Percentiles rank a stretch among this genome's conserved stretches.
These are phyloP conservation scores for Diaphora mendica DNA, from an alignment of 2,888 invertebrate species.

Conservation along the genomic window DNA sequence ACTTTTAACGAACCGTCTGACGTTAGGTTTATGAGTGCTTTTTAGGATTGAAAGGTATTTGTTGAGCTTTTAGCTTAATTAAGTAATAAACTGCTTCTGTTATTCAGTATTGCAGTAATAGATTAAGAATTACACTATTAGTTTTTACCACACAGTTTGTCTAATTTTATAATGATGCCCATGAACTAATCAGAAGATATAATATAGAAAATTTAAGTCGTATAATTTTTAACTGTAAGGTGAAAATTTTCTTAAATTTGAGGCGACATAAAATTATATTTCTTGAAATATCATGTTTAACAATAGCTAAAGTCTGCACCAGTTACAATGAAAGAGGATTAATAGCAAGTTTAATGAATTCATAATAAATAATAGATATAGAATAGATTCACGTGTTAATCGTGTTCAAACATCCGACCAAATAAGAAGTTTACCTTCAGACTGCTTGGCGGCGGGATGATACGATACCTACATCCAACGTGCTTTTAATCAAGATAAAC, in stretches of 20 bases:
- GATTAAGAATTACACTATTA: not conserved
- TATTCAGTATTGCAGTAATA: not conserved
- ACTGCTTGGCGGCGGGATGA: slow-evolving; percentile 68
- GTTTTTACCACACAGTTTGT: not conserved
- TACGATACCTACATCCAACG: slow-evolving; percentile 52
- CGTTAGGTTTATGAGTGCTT: not conserved
- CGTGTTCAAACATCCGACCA: slow-evolving; percentile 49
- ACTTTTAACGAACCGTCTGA: not conserved
- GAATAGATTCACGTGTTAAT: slow-evolving; percentile 50
- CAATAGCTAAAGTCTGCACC: not conserved
- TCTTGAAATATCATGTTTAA: not conserved
- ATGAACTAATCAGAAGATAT: not conserved
- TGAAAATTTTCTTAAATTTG: not conserved
- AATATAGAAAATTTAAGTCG: no score
- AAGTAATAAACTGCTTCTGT: not conserved
- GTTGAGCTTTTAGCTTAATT: not conserved
- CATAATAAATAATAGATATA: slow-evolving; percentile 37
- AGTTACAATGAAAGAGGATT: no score
- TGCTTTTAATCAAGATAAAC: slow-evolving; percentile 60
- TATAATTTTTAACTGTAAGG: no score
- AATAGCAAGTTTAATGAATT: slow-evolving; percentile 32
- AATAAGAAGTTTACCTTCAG: slow-evolving; percentile 73
- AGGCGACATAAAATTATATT: not conserved
- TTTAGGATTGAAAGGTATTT: not conserved
- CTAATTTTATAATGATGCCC: not conserved